Base-by-base conservation (phyloP, 1,140 invertebrate species). In the Drosophila triauraria region DNA sequence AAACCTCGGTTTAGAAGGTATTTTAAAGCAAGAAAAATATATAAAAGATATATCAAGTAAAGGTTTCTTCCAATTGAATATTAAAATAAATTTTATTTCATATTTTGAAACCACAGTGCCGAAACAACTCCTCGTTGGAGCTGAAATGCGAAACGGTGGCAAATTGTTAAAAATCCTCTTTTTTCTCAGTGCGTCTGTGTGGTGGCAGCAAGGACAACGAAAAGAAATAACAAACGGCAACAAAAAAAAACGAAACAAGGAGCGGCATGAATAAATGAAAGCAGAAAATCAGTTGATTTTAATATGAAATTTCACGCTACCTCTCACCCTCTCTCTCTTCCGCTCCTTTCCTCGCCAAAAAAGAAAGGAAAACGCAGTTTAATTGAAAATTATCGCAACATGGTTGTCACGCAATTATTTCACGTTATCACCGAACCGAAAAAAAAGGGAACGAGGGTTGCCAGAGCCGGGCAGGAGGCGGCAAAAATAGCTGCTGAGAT, bases 311-410 rank as follows among this genome's bases (percentile, higher is more conserved):
- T 90, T 90, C 86, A 90, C 78, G 85, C 85, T 76, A 60, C 80
- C 71, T 25, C 20, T n/a, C 54, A 10, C 47, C 6, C 20, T n/a
- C 42, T 35, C 25, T 35, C 32, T n/a, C 42, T 35, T 35, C 32
- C 25, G 13, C 27, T 32, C 23, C 13, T 35, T 30, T 46, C 20
- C 40, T 35, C 42, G 75, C 84, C 58, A 50, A 56, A 62, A 76
- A 35, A 48, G 25, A 50, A 81, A 58, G 54, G 77, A 87, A 87
- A 88, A 84, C 77, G 84, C 68, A 80, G 76, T 92, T 91, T 92
- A 91, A 92, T 92, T 91, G 91, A 92, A 91, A 91, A 92, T 92
- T 92, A 92, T 92, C 91, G 80, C 83, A 82, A 88, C 86, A 92
- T 90, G 91, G 86, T 92, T 92, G 90, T 92, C 84, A 91, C 90